Percentiles rank a stretch among this genome's conserved stretches.
Evolutionary conservation across 2,113 vertebrate species (phyloP).

Genomic region (Serinus canaria): DNA sequence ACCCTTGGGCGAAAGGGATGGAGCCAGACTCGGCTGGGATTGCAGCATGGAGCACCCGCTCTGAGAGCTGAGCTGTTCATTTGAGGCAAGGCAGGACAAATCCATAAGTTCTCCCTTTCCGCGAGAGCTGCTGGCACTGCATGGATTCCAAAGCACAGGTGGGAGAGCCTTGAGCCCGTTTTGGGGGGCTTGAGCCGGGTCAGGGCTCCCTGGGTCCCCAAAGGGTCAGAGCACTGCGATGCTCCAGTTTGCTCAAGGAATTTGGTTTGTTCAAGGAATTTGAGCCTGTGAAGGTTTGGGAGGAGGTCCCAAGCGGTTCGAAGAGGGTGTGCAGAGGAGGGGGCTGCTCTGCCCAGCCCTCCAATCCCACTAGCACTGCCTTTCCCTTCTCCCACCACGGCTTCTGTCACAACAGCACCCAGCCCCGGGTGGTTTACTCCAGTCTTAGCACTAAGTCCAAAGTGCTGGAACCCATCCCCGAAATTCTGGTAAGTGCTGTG

Average conservation of each 20-base stretch:
- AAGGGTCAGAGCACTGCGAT: not conserved
- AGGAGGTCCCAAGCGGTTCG: not conserved
- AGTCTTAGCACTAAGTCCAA: not conserved
- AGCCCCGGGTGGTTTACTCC: not conserved
- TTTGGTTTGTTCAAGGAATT: not conserved
- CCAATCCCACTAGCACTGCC: rapidly evolving
- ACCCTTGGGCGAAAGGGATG: not conserved
- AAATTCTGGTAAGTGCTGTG: constrained; percentile 23
- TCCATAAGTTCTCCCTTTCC: not conserved
- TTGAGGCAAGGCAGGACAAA: not conserved
- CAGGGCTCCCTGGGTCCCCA: not conserved
- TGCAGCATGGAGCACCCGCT: not conserved
- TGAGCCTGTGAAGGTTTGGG: not conserved
- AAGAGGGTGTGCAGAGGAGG: not conserved
- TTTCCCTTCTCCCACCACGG: not conserved
- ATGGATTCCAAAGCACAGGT: not conserved
- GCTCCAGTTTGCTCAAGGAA: not conserved
- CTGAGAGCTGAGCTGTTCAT: not conserved
- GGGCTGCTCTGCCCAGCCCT: not conserved
- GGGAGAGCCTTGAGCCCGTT: not conserved
- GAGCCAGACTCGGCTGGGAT: not conserved
- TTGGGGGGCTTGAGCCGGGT: not conserved
- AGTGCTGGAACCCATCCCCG: not conserved
- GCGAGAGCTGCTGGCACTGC: not conserved
- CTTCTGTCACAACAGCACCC: not conserved